Evolutionary conservation across 2,888 invertebrate genomes (phyloP).

Genomic region (Drosophila nigricruria): DNA sequence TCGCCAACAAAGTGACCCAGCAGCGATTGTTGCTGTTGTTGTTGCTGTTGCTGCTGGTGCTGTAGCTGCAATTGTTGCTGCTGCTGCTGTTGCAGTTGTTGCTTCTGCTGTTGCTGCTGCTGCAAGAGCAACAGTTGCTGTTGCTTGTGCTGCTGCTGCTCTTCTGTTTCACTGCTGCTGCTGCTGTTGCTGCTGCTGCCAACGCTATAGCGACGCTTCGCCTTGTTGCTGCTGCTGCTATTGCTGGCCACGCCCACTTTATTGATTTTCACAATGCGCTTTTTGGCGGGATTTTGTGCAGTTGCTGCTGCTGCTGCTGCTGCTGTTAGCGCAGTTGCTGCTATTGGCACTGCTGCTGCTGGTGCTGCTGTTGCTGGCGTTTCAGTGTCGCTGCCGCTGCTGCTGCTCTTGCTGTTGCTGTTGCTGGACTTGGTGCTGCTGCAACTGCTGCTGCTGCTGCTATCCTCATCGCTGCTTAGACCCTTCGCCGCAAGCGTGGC

Average conservation of each 20-base stretch:
- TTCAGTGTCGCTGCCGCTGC: constrained; percentile 16
- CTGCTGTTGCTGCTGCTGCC: constrained; percentile 51
- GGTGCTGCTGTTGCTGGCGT: background rate
- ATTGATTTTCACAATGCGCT: constrained; percentile 53
- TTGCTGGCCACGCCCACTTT: constrained; percentile 45
- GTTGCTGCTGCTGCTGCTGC: background rate
- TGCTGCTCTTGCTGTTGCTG: constrained; percentile 32
- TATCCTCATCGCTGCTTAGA: constrained; percentile 57
- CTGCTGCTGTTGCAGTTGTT: constrained; percentile 4
- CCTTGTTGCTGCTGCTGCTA: constrained; percentile 70
- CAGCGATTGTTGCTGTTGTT: constrained; percentile 35
- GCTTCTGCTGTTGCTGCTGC: constrained; percentile 71
- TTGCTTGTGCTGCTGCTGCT: constrained; percentile 37
- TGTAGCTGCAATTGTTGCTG: constrained; percentile 26
- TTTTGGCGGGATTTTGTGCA: constrained; percentile 44
- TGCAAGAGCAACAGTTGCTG: constrained; percentile 43
- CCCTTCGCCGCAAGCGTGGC: constrained; percentile 17
- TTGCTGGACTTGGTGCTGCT: constrained; percentile 37
- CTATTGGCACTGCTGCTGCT: constrained; percentile 18
- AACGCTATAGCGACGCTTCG: constrained; percentile 34
- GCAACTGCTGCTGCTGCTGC: constrained; percentile 61
- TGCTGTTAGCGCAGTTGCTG: too few relatives aligned
- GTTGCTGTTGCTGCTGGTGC: constrained; percentile 49
- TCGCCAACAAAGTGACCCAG: constrained; percentile 35
- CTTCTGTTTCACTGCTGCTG: constrained; percentile 44